Evolutionary conservation across 2,888 invertebrate genomes (phyloP).

Genomic region (Pachymerium ferrugineum): DNA sequence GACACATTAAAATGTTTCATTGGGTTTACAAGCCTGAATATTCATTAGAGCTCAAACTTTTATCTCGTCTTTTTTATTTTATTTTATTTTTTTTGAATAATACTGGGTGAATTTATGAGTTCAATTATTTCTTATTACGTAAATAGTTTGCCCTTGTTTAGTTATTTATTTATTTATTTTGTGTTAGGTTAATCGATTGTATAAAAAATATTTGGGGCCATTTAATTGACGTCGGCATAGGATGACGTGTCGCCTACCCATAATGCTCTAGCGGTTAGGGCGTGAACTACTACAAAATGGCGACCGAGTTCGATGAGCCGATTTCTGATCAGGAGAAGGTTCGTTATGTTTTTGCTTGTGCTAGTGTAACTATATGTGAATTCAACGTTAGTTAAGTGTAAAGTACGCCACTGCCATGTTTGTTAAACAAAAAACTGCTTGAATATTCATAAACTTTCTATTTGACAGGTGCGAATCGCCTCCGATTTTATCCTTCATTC

Average conservation of each 20-base stretch:
- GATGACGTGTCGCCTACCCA: conserved; percentile 16
- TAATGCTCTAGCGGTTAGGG: conserved; percentile 16
- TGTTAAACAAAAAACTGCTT: too few relatives aligned
- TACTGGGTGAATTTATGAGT: not conserved
- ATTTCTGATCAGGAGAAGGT: conserved; percentile 45
- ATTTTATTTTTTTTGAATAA: not conserved
- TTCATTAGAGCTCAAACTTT: too few relatives aligned
- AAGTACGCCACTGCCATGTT: too few relatives aligned
- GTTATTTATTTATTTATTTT: not conserved
- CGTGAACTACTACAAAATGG: conserved; percentile 38
- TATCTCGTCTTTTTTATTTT: not conserved
- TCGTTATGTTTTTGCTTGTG: conserved; percentile 35
- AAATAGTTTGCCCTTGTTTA: too few relatives aligned
- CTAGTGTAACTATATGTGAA: too few relatives aligned
- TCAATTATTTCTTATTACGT: too few relatives aligned
- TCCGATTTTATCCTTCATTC: conserved; percentile 98
- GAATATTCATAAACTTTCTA: too few relatives aligned
- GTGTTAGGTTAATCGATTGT: too few relatives aligned
- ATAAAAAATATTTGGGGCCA: too few relatives aligned
- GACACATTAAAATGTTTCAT: too few relatives aligned
- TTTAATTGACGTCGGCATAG: not conserved
- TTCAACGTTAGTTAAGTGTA: too few relatives aligned
- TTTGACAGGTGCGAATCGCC: conserved; percentile 78
- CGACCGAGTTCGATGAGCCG: conserved; percentile 43
- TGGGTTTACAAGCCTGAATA: too few relatives aligned